These are phyloP conservation scores for Anhinga anhinga DNA, from an alignment of 2,113 vertebrate genomes.

Conservation along the genomic window DNA sequence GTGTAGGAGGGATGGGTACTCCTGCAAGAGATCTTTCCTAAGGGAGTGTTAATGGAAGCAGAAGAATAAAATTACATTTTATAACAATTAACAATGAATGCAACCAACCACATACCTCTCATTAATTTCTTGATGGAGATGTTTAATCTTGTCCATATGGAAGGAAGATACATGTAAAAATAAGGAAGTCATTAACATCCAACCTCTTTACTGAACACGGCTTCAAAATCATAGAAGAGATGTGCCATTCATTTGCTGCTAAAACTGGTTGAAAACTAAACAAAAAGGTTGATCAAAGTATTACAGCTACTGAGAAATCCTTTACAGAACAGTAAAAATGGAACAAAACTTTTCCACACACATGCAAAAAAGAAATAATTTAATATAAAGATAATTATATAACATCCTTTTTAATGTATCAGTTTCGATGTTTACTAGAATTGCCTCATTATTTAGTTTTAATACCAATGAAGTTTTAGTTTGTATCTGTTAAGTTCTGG, in stretches of 20 bases:
- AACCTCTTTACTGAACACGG: not conserved
- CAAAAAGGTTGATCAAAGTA: not conserved
- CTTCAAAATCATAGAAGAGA: not conserved
- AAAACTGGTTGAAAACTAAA: not conserved
- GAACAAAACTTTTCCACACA: not conserved
- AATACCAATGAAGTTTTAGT: not conserved
- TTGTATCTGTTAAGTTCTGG: not conserved
- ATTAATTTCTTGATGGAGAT: not conserved
- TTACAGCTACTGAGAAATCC: not conserved
- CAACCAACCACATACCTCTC: not conserved
- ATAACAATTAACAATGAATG: not conserved
- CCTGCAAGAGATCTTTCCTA: not conserved
- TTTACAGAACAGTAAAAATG: not conserved
- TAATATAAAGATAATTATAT: not conserved
- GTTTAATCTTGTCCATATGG: accelerated
- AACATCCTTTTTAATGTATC: not conserved
- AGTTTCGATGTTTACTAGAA: not conserved
- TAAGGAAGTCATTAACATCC: not conserved
- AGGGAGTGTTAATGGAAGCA: not conserved
- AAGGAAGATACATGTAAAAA: not conserved
- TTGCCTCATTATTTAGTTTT: not conserved
- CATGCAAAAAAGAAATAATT: not conserved
- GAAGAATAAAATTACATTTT: not conserved
- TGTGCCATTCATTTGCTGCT: not conserved
- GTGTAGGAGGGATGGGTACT: not conserved